Evolutionary conservation across 1,140 invertebrate genomes (phyloP).

Genomic region (Drosophila varians): DNA sequence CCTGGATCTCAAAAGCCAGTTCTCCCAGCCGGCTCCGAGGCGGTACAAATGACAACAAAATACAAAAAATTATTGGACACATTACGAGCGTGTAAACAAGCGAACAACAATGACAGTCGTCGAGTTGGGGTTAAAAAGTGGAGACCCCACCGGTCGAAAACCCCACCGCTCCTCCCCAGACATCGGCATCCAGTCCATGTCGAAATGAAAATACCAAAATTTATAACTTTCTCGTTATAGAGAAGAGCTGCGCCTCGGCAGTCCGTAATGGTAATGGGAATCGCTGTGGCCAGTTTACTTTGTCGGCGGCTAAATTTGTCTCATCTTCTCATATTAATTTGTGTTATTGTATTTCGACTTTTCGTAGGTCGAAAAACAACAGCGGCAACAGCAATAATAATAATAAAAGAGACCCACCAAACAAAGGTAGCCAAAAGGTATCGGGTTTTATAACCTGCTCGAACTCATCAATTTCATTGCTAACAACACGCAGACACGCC

Average conservation of each 20-base stretch:
- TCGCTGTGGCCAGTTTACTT: constrained; percentile 47
- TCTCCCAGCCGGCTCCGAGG: constrained; percentile 8
- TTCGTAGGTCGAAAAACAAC: constrained; percentile 40
- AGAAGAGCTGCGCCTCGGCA: constrained; percentile 22
- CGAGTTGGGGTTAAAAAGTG: background rate
- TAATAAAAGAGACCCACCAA: constrained; percentile 37
- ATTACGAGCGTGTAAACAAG: constrained; percentile 78
- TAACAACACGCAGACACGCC: constrained; percentile 81
- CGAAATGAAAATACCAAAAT: constrained; percentile 75
- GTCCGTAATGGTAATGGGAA: constrained; percentile 22
- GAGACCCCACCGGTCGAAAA: constrained; percentile 61
- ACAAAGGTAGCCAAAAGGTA: constrained; percentile 77
- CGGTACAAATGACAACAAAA: constrained; percentile 42
- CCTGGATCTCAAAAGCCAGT: background rate
- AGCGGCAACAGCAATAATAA: constrained; percentile 39
- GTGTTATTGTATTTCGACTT: constrained; percentile 76
- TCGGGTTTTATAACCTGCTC: constrained; percentile 80
- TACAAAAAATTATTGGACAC: constrained; percentile 54
- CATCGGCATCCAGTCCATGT: constrained; percentile 12
- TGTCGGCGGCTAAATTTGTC: constrained; percentile 80
- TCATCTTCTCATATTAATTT: constrained; percentile 82
- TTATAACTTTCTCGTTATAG: constrained; percentile 83
- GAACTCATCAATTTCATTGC: constrained; percentile 81
- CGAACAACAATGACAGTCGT: constrained; percentile 66
- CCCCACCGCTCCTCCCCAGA: constrained; percentile 5